Evolutionary conservation across 2,888 invertebrate genomes (phyloP).

Genomic region (Aphodius sticticus): DNA sequence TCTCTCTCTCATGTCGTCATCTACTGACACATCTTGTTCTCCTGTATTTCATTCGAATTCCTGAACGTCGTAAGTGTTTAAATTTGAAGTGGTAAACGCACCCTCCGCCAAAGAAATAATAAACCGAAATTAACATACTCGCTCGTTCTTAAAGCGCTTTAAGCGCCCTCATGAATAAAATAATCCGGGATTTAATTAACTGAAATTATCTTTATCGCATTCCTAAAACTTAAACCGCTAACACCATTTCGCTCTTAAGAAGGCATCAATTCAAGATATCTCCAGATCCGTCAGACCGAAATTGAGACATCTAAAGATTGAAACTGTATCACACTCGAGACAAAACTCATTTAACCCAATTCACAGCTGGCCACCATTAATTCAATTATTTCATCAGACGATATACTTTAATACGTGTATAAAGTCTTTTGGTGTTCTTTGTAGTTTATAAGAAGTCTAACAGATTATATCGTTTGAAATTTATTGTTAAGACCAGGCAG

Average conservation of each 20-base stretch:
- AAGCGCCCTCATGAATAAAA: not conserved
- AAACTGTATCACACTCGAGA: not conserved
- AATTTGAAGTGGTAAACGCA: not conserved
- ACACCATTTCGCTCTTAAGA: not conserved
- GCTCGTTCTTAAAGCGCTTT: not conserved
- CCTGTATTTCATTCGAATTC: not conserved
- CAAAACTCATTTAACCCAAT: not conserved
- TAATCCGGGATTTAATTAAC: slow-evolving; percentile 4
- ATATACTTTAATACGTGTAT: not conserved
- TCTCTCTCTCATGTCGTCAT: too few relatives aligned
- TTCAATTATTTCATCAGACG: not conserved
- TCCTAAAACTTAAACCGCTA: not conserved
- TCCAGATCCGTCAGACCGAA: not conserved
- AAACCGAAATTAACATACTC: not conserved
- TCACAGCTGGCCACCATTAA: not conserved
- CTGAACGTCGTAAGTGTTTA: not conserved
- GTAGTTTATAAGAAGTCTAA: not conserved
- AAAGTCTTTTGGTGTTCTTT: not conserved
- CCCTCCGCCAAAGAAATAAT: not conserved
- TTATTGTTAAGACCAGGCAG: not conserved
- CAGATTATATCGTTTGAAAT: not conserved
- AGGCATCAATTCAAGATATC: not conserved
- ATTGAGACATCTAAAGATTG: not conserved
- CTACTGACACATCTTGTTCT: not conserved
- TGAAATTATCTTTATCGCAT: not conserved